These are phyloP conservation scores for Sacculina carcini DNA, from an alignment of 2,888 invertebrate genomes.

Conservation along the genomic window DNA sequence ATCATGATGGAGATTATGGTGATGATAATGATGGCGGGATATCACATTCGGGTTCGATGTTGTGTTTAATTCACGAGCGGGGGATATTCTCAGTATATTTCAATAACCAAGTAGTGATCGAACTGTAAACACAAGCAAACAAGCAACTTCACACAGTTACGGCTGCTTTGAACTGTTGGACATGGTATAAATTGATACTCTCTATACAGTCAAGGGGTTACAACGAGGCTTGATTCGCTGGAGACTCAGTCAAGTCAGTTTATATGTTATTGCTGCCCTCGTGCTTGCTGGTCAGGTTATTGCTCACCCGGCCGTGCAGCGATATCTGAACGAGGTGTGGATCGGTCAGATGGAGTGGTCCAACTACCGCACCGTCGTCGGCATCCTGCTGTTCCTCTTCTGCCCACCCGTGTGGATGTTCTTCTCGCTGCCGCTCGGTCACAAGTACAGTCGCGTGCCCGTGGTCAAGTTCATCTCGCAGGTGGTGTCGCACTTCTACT, in stretches of 20 bases:
- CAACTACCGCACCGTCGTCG: slow-evolving; percentile 71
- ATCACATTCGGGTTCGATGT: too few relatives aligned
- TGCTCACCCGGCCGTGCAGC: slow-evolving; percentile 87
- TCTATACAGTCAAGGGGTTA: too few relatives aligned
- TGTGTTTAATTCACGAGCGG: too few relatives aligned
- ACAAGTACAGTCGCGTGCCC: slow-evolving; percentile 90
- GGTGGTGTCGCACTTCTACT: slow-evolving; percentile 89
- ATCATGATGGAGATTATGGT: too few relatives aligned
- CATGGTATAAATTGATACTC: too few relatives aligned
- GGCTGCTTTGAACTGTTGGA: too few relatives aligned
- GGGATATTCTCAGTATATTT: too few relatives aligned
- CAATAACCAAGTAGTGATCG: too few relatives aligned
- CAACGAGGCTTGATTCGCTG: not conserved
- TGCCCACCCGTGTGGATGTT: slow-evolving; percentile 91
- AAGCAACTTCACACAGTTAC: too few relatives aligned
- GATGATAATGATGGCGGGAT: too few relatives aligned
- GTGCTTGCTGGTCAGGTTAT: slow-evolving; percentile 31
- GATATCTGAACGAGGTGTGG: slow-evolving; percentile 95
- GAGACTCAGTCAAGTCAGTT: not conserved
- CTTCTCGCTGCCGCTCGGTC: slow-evolving; percentile 77
- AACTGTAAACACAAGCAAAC: too few relatives aligned
- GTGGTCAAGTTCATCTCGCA: slow-evolving; percentile 99
- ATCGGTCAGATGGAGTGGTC: slow-evolving; percentile 89
- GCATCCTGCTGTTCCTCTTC: slow-evolving; percentile 71
- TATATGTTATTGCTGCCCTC: not conserved